Evolutionary conservation across 1,140 invertebrate genomes (phyloP).

Genomic region (Calliphora vicina): DNA sequence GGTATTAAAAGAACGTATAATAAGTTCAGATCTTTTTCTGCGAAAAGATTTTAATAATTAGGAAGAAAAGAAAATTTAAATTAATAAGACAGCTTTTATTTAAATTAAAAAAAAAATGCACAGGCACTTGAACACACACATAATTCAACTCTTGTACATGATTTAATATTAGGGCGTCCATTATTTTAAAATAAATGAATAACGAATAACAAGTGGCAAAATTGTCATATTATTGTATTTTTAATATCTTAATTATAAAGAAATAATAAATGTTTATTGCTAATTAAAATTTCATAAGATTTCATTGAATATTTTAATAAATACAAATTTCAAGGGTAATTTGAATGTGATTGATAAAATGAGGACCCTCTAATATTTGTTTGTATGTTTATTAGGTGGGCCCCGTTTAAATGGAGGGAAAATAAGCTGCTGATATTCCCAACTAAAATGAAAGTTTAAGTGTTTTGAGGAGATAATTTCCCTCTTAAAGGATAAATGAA

Average conservation of each 20-base stretch:
- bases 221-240: too few species aligned
- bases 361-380: too few species aligned
- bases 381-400: neutral
- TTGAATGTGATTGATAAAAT: too few species aligned
- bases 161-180: neutral
- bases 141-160: neutral
- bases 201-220: neutral
- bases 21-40: conserved; percentile 80
- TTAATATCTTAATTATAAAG: neutral
- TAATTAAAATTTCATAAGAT: neutral
- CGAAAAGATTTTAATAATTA: conserved; percentile 44
- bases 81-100: neutral
- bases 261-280: neutral
- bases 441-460: too few species aligned
- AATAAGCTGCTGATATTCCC: too few species aligned
- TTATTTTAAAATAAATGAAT: neutral
- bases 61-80: conserved; percentile 28
- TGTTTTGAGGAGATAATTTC: too few species aligned
- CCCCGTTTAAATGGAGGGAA: too few species aligned
- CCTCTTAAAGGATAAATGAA: too few species aligned
- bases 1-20: conserved; percentile 73
- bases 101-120: neutral
- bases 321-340: neutral
- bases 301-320: neutral
- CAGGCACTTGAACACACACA: too few species aligned